phyloP scores from a whole-genome alignment of 2,113 vertebrate genomes.

The Calidris pugnax region DNA sequence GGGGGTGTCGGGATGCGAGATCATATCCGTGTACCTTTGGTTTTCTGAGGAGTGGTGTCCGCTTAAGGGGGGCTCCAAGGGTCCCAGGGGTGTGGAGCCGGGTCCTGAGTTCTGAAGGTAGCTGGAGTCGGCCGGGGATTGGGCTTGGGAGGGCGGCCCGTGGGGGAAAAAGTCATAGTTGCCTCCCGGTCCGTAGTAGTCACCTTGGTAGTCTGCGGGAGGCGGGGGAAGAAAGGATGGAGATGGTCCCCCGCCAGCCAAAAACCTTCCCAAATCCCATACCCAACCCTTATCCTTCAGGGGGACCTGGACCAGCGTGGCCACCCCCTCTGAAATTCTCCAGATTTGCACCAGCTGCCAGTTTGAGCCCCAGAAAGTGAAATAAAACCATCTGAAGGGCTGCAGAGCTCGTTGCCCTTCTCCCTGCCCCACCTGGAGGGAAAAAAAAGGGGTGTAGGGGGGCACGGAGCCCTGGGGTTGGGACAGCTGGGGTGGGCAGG shows the following conservation, averaged over 20 bases:
- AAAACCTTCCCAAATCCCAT: neutral
- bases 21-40: slow-evolving; percentile 99
- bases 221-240: neutral
- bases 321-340: accelerated
- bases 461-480: accelerated
- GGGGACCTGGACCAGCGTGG: neutral
- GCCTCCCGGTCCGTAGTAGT: slow-evolving; percentile 91
- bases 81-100: slow-evolving; percentile 80
- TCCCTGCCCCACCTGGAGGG: neutral
- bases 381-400: neutral
- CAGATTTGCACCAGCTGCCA: accelerated
- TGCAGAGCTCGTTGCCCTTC: neutral
- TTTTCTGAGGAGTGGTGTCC: slow-evolving; percentile 92
- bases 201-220: slow-evolving; percentile 90
- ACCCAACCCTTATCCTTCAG: neutral
- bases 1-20: slow-evolving; percentile 93
- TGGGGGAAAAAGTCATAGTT: slow-evolving; percentile 98
- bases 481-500: neutral
- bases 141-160: slow-evolving; percentile 94
- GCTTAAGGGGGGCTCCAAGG: slow-evolving; percentile 85
- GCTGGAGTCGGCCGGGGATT: slow-evolving; percentile 92
- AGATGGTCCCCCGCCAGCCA: accelerated
- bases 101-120: slow-evolving; percentile 91
- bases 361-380: neutral
- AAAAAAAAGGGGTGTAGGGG: accelerated